These are phyloP conservation scores for Phoxinus phoxinus DNA, from an alignment of 2,113 vertebrate species.

Conservation along the genomic window DNA sequence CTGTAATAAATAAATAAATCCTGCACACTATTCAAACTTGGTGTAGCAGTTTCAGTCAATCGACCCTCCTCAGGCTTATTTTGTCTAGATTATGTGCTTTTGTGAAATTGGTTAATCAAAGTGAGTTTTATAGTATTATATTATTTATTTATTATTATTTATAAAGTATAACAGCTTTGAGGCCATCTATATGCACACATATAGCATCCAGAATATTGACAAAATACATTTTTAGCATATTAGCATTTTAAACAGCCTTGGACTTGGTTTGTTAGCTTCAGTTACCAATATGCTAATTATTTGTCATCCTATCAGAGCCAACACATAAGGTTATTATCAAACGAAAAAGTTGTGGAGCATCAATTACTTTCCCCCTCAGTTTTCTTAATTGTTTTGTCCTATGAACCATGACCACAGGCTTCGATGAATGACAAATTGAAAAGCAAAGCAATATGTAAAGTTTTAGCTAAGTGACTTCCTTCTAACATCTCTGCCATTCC, in stretches of 20 bases:
- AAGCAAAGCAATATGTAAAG: conserved; percentile 3
- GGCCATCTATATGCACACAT: not conserved
- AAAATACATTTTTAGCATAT: not conserved
- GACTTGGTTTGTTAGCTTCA: not conserved
- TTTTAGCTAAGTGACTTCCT: not conserved
- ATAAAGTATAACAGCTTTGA: not conserved
- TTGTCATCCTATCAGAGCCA: not conserved
- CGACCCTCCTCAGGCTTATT: not conserved
- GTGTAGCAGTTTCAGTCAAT: not conserved
- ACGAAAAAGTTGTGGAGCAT: conserved; percentile 22
- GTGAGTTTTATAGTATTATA: not conserved
- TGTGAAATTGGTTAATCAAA: not conserved
- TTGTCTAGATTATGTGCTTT: not conserved
- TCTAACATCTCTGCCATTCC: not conserved
- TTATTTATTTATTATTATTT: no score
- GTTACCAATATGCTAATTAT: conserved; percentile 2
- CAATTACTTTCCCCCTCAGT: conserved; percentile 6
- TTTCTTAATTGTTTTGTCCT: conserved; percentile 37
- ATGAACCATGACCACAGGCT: conserved; percentile 11
- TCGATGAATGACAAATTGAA: conserved; percentile 14
- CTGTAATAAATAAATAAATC: no score
- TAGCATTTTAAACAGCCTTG: not conserved
- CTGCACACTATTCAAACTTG: not conserved
- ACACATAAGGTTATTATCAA: conserved; percentile 4
- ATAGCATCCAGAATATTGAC: not conserved